These are phyloP conservation scores for Sminthopsis crassicaudata DNA, from an alignment of 2,113 vertebrate genomes.

Conservation along the genomic window DNA sequence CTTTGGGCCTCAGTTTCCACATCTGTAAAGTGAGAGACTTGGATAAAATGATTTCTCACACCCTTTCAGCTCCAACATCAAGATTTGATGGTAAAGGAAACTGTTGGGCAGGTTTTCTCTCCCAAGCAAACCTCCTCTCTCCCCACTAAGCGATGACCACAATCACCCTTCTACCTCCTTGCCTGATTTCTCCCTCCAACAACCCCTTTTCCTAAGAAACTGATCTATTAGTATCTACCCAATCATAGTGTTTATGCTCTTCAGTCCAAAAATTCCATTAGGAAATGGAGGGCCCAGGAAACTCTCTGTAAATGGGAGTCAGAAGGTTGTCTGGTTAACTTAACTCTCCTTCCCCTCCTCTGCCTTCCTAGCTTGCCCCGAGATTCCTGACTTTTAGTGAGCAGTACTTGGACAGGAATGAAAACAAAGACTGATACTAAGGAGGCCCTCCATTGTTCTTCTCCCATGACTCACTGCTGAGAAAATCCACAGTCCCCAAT, in stretches of 20 bases:
- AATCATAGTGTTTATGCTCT: neutral
- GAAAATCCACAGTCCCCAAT: constrained; percentile 1
- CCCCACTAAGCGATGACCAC: neutral
- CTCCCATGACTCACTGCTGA: neutral
- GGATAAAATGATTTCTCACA: neutral
- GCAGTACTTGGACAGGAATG: neutral
- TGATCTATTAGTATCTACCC: neutral
- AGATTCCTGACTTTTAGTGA: neutral
- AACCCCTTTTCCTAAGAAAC: neutral
- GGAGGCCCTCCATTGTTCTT: neutral
- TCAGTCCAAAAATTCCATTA: neutral
- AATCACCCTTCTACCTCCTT: neutral
- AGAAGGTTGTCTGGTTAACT: neutral
- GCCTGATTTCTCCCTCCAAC: neutral
- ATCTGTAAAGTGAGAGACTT: neutral
- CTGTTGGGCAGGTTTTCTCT: neutral
- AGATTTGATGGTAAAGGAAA: neutral
- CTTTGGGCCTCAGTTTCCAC: neutral
- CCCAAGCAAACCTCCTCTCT: neutral
- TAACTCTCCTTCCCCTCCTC: neutral
- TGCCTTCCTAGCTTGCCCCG: neutral
- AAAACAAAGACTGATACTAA: neutral
- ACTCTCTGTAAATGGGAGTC: neutral
- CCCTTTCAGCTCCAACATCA: neutral
- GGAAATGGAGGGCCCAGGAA: neutral